A percentile compares a stretch with the other conserved stretches of the same genome.
Evolutionary conservation across 2,888 invertebrate species (phyloP).

Genomic region (Abrostola tripartita): DNA sequence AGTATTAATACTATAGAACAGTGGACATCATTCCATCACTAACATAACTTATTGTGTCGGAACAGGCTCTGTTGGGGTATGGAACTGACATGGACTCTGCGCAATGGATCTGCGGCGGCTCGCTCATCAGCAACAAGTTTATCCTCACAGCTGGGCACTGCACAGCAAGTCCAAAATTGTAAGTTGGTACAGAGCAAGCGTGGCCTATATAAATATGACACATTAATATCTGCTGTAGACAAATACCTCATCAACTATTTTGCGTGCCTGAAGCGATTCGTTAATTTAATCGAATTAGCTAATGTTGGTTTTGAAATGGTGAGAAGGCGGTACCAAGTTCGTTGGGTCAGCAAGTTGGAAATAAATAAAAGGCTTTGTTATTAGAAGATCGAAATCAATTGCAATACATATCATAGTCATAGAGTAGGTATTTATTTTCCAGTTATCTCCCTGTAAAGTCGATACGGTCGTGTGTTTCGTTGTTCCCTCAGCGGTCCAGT

Average conservation of each 20-base stretch:
- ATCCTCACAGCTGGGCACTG: conserved; percentile 2
- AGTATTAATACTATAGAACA: too few relatives aligned
- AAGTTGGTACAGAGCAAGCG: neutral
- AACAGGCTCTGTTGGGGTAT: neutral
- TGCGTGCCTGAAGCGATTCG: too few relatives aligned
- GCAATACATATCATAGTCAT: too few relatives aligned
- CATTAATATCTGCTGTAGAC: too few relatives aligned
- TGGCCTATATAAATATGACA: too few relatives aligned
- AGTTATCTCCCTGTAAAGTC: neutral
- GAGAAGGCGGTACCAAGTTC: too few relatives aligned
- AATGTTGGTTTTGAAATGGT: neutral
- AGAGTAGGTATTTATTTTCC: too few relatives aligned
- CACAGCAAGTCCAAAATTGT: neutral
- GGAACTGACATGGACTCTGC: neutral
- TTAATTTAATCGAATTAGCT: too few relatives aligned
- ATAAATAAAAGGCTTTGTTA: too few relatives aligned
- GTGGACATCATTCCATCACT: neutral
- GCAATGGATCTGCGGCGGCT: neutral
- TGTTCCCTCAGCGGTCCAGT: neutral
- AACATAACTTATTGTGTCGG: neutral
- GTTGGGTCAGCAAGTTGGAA: too few relatives aligned
- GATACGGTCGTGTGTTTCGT: neutral
- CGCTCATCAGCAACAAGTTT: conserved; percentile 3
- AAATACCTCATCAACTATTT: neutral
- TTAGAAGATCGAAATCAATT: too few relatives aligned